These are phyloP conservation scores for Tetranychus truncatus DNA, from an alignment of 2,888 invertebrate genomes.

Conservation along the genomic window DNA sequence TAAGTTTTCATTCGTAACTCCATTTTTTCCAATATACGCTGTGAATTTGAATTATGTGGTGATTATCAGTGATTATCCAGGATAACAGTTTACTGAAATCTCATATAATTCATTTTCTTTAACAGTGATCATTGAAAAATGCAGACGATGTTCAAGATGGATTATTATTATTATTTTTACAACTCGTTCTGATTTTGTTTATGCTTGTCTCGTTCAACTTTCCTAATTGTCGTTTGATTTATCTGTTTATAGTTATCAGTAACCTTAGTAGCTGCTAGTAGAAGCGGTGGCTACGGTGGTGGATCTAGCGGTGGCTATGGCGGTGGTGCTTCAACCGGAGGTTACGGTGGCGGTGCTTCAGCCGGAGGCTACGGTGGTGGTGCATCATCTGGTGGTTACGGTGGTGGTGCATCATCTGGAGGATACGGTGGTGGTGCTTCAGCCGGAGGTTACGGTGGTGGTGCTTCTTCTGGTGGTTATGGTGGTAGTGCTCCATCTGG, in stretches of 20 bases:
- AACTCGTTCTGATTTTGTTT: not conserved
- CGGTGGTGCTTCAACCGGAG: not conserved
- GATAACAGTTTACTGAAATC: too few species aligned
- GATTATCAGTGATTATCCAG: too few species aligned
- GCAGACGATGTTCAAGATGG: not conserved
- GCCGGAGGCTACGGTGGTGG: not conserved
- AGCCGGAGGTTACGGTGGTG: not conserved
- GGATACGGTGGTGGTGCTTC: conserved; percentile 7
- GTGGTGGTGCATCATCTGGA: not conserved
- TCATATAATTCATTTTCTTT: not conserved
- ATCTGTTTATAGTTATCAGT: not conserved
- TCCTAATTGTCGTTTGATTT: not conserved
- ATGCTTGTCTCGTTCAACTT: not conserved
- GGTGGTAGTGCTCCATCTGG: not conserved
- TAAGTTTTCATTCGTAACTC: not conserved
- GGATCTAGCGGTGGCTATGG: conserved; percentile 12
- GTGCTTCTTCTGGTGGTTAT: conserved; percentile 3
- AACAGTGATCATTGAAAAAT: not conserved
- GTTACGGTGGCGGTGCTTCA: not conserved
- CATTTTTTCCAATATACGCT: too few species aligned
- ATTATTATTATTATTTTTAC: not conserved
- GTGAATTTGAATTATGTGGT: too few species aligned
- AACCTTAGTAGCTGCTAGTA: not conserved
- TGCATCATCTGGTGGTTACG: not conserved
- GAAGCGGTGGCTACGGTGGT: conserved; percentile 15